Conservation (phyloP, 2,888 invertebrate genomes). For the Ischnus inquisitorius region DNA sequence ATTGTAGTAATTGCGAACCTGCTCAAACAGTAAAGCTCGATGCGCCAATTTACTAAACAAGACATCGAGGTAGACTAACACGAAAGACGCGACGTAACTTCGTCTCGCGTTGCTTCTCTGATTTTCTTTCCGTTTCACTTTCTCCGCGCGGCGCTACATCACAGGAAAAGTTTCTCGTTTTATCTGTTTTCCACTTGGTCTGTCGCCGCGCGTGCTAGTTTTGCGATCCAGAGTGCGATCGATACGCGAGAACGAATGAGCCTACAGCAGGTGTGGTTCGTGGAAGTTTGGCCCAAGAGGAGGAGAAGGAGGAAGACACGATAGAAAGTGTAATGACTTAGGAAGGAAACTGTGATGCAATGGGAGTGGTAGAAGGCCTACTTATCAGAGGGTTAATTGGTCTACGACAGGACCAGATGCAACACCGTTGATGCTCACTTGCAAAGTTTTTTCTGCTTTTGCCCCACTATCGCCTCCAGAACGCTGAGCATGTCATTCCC, state of each 20-base stretch:
- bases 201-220: neutral
- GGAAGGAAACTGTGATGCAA: slow-evolving; percentile 22
- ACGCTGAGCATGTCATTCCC: too few relatives aligned
- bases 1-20: too few relatives aligned
- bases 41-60: too few relatives aligned
- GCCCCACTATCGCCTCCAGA: too few relatives aligned
- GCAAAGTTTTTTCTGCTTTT: neutral
- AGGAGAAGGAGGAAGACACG: neutral
- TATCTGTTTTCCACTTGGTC: slow-evolving; percentile 46
- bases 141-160: slow-evolving; percentile 64
- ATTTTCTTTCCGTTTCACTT: slow-evolving; percentile 60
- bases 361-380: neutral
- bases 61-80: too few relatives aligned
- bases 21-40: too few relatives aligned
- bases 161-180: slow-evolving; percentile 71
- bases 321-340: slow-evolving; percentile 15
- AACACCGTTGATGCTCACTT: neutral
- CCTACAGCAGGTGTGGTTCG: neutral
- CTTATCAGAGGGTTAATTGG: slow-evolving; percentile 6
- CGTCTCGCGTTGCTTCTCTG: slow-evolving; percentile 3
- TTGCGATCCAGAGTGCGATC: neutral
- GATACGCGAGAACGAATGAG: neutral
- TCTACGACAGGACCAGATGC: neutral
- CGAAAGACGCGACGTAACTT: too few relatives aligned
- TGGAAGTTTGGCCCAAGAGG: slow-evolving; percentile 2